phyloP scores from a whole-genome alignment of 2,797 vertebrate genomes.

The Oreortyx pictus region DNA sequence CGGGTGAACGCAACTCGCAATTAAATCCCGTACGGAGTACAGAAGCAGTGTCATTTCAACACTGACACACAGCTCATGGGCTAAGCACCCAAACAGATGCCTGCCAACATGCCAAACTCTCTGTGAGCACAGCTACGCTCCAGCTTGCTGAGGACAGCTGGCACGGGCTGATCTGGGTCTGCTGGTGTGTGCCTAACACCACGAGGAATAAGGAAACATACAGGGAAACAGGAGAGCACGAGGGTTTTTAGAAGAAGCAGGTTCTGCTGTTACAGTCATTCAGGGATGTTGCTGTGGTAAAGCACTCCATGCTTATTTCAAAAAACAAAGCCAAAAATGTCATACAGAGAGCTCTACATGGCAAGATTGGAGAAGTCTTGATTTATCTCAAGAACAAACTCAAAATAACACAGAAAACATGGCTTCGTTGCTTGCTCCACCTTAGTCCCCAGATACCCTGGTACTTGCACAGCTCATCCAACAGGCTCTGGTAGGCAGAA shows the following conservation, averaged over 20 bases:
- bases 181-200: fast-evolving
- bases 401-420: not conserved
- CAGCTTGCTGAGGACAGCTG: not conserved
- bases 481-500: not conserved
- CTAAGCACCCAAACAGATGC: not conserved
- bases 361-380: not conserved
- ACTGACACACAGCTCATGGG: not conserved
- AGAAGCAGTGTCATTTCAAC: not conserved
- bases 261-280: not conserved
- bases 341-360: not conserved
- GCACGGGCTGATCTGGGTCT: not conserved
- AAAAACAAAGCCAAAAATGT: not conserved
- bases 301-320: not conserved
- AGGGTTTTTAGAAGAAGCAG: not conserved
- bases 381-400: not conserved
- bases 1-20: not conserved
- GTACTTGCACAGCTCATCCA: not conserved
- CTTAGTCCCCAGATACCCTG: not conserved
- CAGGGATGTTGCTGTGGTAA: not conserved
- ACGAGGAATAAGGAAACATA: not conserved
- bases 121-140: not conserved
- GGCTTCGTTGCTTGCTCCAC: not conserved
- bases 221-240: not conserved
- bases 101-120: not conserved
- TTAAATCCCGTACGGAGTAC: not conserved